Evolutionary conservation across 2,888 invertebrate genomes (phyloP), one percentile per base, ranked within the genome.

Genomic region (Unio pictorum): DNA sequence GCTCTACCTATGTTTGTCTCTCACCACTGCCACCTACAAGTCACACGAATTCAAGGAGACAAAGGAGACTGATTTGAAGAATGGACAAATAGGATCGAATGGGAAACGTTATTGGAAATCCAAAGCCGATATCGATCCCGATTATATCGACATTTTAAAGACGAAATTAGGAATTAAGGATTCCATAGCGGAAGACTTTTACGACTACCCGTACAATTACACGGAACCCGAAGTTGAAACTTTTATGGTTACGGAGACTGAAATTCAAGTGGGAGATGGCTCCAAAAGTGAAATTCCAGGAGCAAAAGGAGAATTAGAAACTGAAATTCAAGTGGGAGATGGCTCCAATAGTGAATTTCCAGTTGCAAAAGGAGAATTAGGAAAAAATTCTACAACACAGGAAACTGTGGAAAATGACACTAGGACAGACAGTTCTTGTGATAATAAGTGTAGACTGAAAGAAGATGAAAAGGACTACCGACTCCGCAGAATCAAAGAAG

Each of bases 401-500:
- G 45, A 45, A 45, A 11, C 45, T 11, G 11, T 56, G 64, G 64
- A 60, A 55, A 45, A 64, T 30, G 68, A 61, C 55, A 34, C 26
- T 17, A 67, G 23, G 17, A 20, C 26, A 65, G 66, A 68, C 23
- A 56, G 55, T 20, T 34, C 61, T 30, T 77, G 77, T 62, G 45
- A 45, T 11, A 67, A 66, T 66, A 23, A 62, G n/a, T 83, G 83
- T 71, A 73, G 72, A 45, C 34, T 75, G n/a, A 68, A 74, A 55
- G 75, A 81, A 59, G 70, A 71, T n/a, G 78, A 79, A 60, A 75
- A 73, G 57, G 18, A 71, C 8, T 61, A 71, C n/a, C 66, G 83
- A 62, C 68, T 83, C 62, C 71, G 72, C 57, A 55, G 69, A 23
- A 76, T 83, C 56, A 79, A 81, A 69, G 69, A 71, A 23, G 71